Evolutionary conservation across 2,888 invertebrate genomes (phyloP).

Genomic region (Philopedon plagiatum): DNA sequence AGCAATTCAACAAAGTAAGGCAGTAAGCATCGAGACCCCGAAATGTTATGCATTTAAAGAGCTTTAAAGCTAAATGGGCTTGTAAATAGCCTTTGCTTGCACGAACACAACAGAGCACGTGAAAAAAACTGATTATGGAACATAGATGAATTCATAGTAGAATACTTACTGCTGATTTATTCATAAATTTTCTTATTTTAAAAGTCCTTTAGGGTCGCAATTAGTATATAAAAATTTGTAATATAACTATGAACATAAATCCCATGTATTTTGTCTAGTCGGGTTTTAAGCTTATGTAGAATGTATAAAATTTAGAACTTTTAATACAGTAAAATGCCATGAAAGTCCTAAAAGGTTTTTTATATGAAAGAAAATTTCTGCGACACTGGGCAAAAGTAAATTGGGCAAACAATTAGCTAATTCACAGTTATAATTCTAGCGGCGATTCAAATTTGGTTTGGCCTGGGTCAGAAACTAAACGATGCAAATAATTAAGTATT

Average conservation of each 20-base stretch:
- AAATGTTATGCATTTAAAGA: slow-evolving; percentile 68
- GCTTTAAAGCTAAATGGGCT: slow-evolving; percentile 66
- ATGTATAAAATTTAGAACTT: too few relatives aligned
- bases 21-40: slow-evolving; percentile 60
- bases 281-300: too few relatives aligned
- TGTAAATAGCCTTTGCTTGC: slow-evolving; percentile 62
- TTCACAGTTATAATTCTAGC: slow-evolving; percentile 57
- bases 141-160: neutral
- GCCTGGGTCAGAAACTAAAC: slow-evolving; percentile 53
- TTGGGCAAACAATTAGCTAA: slow-evolving; percentile 53
- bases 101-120: slow-evolving; percentile 19
- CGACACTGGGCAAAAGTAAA: slow-evolving; percentile 43
- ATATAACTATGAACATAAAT: too few relatives aligned
- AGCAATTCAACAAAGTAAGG: slow-evolving; percentile 63
- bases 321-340: neutral
- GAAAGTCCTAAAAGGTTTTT: neutral
- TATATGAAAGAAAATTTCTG: slow-evolving; percentile 26
- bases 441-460: slow-evolving; percentile 51
- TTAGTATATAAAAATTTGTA: too few relatives aligned
- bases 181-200: too few relatives aligned
- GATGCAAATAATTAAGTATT: slow-evolving; percentile 61
- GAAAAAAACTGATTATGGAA: slow-evolving; percentile 12
- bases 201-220: too few relatives aligned
- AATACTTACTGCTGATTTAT: too few relatives aligned
- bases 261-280: too few relatives aligned